Evolutionary conservation across 2,888 invertebrate genomes (phyloP), one percentile per base, ranked within the genome.

Genomic region (Amphimallon solstitiale): DNA sequence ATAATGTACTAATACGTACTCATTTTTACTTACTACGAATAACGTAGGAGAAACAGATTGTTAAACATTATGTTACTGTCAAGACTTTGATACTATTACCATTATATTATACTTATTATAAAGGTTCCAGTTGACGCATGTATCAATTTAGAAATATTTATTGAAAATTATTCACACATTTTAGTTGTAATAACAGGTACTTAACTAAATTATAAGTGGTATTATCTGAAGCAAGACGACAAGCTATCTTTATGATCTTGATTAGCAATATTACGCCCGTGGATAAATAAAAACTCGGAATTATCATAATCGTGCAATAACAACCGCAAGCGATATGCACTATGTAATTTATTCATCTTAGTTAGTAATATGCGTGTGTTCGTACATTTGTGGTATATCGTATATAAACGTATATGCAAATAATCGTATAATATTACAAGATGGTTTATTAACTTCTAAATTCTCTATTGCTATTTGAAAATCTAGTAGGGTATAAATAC

Each of bases 161-260:
- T 66, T 66, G 66, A 66, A 66, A 63, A 66, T 66, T 66, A 66
- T 66, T 66, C 66, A 66, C 66, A 66, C 66, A 63, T 66, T 62
- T 63, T 62, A 63, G 62, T 17, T 48, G 59, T 66, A 66, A 66
- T 66, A 63, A 66, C 63, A 29, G 62, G 59, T 56, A 66, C 62
- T 66, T 66, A 62, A 34, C 59, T 52, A 38, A 63, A 66, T 66
- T 66, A 66, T 49, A 56, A 48, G 54, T 34, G 63, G 63, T 63
- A 59, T 66, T 66, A 63, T 52, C 54, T 54, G 52, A 38, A 56
- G 48, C 66, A 54, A 37, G 54, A 56, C 63, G 63, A 54, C 54
- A 63, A 37, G 63, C 66, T 61, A 66, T 66, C 66, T 63, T 63
- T 59, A 66, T 54, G 52, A 66, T 66, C 66, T 66, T 66, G 66